Evolutionary conservation across 2,888 invertebrate genomes (phyloP).

Genomic region (Hyles lineata): DNA sequence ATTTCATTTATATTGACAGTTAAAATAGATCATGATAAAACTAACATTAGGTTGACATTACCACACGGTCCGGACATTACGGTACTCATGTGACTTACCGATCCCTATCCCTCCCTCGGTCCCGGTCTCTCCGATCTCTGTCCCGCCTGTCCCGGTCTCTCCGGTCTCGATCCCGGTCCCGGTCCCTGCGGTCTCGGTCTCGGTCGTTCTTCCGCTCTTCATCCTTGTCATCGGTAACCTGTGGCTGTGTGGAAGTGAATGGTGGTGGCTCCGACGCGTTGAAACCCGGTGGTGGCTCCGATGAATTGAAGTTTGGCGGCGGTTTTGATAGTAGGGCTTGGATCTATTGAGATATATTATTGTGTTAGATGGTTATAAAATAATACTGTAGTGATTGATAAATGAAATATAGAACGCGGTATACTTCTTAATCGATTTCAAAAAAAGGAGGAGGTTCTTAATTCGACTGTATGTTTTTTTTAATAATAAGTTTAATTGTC

Average conservation of each 20-base stretch:
- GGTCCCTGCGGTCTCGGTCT: conserved; percentile 42
- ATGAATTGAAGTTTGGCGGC: conserved; percentile 77
- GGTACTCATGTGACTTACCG: conserved; percentile 37
- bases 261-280: conserved; percentile 62
- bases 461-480: too few relatives aligned
- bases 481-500: too few relatives aligned
- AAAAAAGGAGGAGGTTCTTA: too few relatives aligned
- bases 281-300: conserved; percentile 75
- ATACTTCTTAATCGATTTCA: too few relatives aligned
- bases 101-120: conserved; percentile 37
- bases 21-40: too few relatives aligned
- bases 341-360: conserved; percentile 59
- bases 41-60: too few relatives aligned
- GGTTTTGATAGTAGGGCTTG: conserved; percentile 83
- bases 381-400: too few relatives aligned
- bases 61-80: too few relatives aligned
- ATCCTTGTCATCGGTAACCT: conserved; percentile 57
- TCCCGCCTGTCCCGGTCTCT: conserved; percentile 40
- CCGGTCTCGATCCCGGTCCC: conserved; percentile 49
- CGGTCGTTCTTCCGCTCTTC: conserved; percentile 43
- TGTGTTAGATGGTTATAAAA: not conserved
- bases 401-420: too few relatives aligned
- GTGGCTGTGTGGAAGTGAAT: conserved; percentile 60
- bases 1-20: too few relatives aligned
- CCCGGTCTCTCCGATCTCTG: conserved; percentile 40